A percentile compares a stretch with the other conserved stretches of the same genome.
Evolutionary conservation across 2,797 vertebrate genomes (phyloP).

Genomic region (Poeciliopsis presidionis): DNA sequence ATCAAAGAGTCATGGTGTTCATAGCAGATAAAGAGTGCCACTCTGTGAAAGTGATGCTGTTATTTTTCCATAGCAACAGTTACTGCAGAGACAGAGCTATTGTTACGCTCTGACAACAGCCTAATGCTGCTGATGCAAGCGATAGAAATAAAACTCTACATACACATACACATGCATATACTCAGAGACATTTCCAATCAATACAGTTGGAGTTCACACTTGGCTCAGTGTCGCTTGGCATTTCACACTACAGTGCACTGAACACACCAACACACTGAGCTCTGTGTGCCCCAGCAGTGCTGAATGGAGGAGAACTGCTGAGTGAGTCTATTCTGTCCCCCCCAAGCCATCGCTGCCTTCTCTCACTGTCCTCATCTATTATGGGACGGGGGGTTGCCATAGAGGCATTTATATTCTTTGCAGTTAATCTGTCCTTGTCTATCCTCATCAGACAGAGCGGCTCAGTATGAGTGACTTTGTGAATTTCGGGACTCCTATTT

Average conservation of each 20-base stretch:
- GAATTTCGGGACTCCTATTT: not conserved
- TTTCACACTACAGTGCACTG: not conserved
- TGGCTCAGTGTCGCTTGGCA: conserved; percentile 21
- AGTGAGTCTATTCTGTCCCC: conserved; percentile 65
- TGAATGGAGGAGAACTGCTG: conserved; percentile 69
- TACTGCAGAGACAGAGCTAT: conserved; percentile 53
- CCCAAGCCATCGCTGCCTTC: conserved; percentile 24
- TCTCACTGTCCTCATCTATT: conserved; percentile 62
- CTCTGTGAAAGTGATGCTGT: conserved; percentile 46
- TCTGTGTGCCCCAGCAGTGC: conserved; percentile 39
- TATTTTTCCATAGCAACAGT: conserved; percentile 53
- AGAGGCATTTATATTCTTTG: conserved; percentile 66
- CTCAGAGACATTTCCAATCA: conserved; percentile 17
- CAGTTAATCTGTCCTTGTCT: conserved; percentile 54
- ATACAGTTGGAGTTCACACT: conserved; percentile 35
- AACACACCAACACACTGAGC: conserved; percentile 15
- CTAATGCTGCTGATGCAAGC: conserved; percentile 46
- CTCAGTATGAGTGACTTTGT: not conserved
- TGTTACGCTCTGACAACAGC: conserved; percentile 50
- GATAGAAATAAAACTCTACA: conserved; percentile 17
- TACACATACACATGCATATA: conserved; percentile 3
- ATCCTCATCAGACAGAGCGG: not conserved
- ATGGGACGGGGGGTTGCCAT: conserved; percentile 71
- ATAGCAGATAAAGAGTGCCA: conserved; percentile 24
- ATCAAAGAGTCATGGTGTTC: not conserved